Conservation (phyloP, 2,888 invertebrate genomes). For the Falcaria lacertinaria region DNA sequence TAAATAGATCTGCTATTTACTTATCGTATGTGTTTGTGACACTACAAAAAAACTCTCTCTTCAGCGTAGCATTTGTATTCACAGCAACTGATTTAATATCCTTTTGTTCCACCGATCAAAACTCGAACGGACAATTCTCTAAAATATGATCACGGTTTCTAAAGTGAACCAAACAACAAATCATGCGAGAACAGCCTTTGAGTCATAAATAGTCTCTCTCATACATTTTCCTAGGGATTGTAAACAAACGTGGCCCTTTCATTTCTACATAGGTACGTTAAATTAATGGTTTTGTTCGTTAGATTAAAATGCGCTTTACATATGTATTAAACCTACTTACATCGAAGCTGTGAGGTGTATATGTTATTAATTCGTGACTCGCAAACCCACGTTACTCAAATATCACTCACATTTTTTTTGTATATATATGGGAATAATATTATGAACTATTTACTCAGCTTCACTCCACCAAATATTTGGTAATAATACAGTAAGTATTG, state of each 20-base stretch:
- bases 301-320: slow-evolving; percentile 17
- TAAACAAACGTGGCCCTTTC: slow-evolving; percentile 26
- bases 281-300: slow-evolving; percentile 3
- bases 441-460: too few species aligned
- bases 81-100: neutral
- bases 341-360: too few species aligned
- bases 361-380: too few species aligned
- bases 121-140: neutral
- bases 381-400: too few species aligned
- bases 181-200: slow-evolving; percentile 14
- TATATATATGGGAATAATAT: too few species aligned
- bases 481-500: too few species aligned
- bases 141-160: slow-evolving; percentile 1
- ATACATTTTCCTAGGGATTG: slow-evolving; percentile 21
- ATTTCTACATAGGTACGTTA: slow-evolving; percentile 18
- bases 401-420: too few species aligned
- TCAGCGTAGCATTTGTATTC: neutral
- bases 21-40: too few species aligned
- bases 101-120: neutral
- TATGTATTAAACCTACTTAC: too few species aligned
- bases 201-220: slow-evolving; percentile 18
- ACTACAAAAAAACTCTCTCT: neutral
- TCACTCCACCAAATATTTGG: too few species aligned
- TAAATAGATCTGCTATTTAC: too few species aligned
- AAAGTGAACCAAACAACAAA: slow-evolving; percentile 18